Base-by-base conservation (phyloP, 2,888 invertebrate genomes). In the Gastracanthus pulcherrimus region DNA sequence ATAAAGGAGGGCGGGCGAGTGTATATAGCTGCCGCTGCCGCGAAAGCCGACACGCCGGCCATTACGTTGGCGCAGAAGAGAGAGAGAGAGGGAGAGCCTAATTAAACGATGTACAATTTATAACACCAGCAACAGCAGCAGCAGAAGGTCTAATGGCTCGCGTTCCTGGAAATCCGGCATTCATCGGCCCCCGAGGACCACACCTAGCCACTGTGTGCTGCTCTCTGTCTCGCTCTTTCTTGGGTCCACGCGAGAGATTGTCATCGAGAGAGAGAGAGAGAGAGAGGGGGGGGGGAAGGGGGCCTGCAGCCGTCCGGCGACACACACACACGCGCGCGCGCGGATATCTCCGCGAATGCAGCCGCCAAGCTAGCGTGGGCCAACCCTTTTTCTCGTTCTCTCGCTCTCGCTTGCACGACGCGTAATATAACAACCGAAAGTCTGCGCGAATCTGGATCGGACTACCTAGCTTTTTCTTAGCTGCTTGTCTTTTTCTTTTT, bases 71-170 rank as follows among this genome's bases (percentile, higher is more conserved):
- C 87, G 82, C 84, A 4, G 13, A 26, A 66, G 55, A 2, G 23
- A n/a, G 67, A n/a, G 55, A 19, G 85, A 16, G 71, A 66, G 84
- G 87, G 87, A 87, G 89, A 86, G 89, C 90, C 91, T 91, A 91
- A 91, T 91, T 91, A 91, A 91, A 91, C 90, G 91, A 91, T 91
- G 91, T 91, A 90, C 90, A 91, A 91, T 91, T 91, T 91, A 91
- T 91, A 91, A 91, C 91, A 90, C 91, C 90, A 91, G 67, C n/a
- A 26, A 19, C 34, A 48, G 38, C 5, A 38, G 66, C 41, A 29
- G 16, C 31, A 71, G 66, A 89, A 88, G 90, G 89, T 90, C 90
- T 91, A 91, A 91, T 90, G 91, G 91, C 89, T 90, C 89, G 88
- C 91, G 90, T 91, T 91, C 91, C 85, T 91, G 91, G 91, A 91